A percentile compares a stretch with the other conserved stretches of the same genome.
These are phyloP conservation scores for Pelodytes ibericus DNA, from an alignment of 2,797 vertebrate genomes.

Conservation along the genomic window DNA sequence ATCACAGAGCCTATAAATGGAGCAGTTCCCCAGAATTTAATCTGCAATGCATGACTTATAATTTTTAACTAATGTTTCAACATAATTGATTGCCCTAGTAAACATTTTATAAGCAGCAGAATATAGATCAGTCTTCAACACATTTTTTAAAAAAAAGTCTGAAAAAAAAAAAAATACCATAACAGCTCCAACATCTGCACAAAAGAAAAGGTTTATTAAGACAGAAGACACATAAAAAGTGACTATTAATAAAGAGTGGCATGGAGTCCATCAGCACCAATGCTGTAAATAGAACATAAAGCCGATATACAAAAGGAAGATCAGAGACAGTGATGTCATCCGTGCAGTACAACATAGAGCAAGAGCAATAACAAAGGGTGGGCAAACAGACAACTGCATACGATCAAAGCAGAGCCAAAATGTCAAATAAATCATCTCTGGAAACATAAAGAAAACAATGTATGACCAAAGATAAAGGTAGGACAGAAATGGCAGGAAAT, in stretches of 20 bases:
- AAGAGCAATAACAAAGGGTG: conserved; percentile 31
- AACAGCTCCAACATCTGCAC: too few relatives aligned
- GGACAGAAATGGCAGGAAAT: background rate
- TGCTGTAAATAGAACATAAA: conserved; percentile 24
- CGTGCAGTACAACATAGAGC: conserved; percentile 2
- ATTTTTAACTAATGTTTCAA: too few relatives aligned
- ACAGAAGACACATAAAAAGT: background rate
- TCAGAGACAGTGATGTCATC: conserved; percentile 30
- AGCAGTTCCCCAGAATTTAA: too few relatives aligned
- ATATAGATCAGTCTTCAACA: too few relatives aligned
- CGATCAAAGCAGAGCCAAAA: conserved; percentile 38
- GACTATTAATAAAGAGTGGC: background rate
- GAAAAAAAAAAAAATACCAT: too few relatives aligned
- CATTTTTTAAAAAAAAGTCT: too few relatives aligned
- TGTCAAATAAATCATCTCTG: conserved; percentile 38
- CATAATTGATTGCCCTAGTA: too few relatives aligned
- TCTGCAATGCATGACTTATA: too few relatives aligned
- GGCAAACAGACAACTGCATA: conserved; percentile 25
- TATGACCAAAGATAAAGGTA: conserved; percentile 19
- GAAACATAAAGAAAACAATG: conserved; percentile 19
- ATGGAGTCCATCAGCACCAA: background rate
- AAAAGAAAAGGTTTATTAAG: too few relatives aligned
- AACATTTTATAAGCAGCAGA: too few relatives aligned
- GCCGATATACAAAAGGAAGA: conserved; percentile 22
- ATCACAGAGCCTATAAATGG: too few relatives aligned